Evolutionary conservation across 2,797 vertebrate species (phyloP), one percentile per base, ranked within the genome.

Genomic region (Cirrhinus mrigala): DNA sequence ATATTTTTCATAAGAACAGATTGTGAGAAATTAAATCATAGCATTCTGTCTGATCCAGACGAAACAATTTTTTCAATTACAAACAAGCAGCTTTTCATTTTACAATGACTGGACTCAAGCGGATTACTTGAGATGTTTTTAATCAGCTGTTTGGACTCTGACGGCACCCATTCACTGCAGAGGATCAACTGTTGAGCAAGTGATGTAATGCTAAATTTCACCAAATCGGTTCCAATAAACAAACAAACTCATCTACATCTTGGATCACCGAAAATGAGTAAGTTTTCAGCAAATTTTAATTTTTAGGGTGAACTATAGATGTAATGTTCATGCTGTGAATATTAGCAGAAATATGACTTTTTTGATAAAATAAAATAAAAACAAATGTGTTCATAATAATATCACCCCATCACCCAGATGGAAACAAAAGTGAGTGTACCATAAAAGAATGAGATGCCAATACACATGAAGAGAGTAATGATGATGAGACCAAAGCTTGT

Each of bases 401-500:
- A 64, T 15, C 4, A 24, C 12, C 48, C 22, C 16, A 75, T 44
- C 40, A 77, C 24, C 33, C 54, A 76, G 16, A 0, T 44, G 37
- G 15, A 78, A 70, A 74, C 37, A 33, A 50, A 64, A 5, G n/a
- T 29, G 56, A 83, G 52, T 83, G 44, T 93, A 96, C 96, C 96
- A 89, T 96, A 96, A 87, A 96, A 96, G 93, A 96, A 96, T 90
- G 95, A 95, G 87, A 97, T 96, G 91, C 96, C 96, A 64, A 96
- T 88, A 90, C 96, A 96, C 96, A 96, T 97, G 94, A 96, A 97
- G 87, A 97, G 92, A 86, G 96, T 92, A 93, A 97, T 96, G 94
- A 97, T 96, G 94, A 97, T 96, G 92, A 97, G 96, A 86, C 96
- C 96, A 2, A 97, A 97, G 90, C 96, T 97, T 91, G 96, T 96